Evolutionary conservation across 2,113 vertebrate genomes (phyloP).

Genomic region (Pseudorectes ferrugineus): DNA sequence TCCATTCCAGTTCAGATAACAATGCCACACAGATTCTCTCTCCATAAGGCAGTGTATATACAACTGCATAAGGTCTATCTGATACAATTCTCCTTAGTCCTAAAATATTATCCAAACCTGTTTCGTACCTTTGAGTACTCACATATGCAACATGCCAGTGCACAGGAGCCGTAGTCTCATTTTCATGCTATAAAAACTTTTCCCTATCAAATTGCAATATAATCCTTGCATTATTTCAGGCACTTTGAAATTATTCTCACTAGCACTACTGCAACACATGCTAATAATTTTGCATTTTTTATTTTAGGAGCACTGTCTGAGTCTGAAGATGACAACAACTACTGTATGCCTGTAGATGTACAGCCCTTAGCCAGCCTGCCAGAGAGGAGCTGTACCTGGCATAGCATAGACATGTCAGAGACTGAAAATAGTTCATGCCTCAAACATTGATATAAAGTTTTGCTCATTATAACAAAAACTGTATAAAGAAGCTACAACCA

Average conservation of each 20-base stretch:
- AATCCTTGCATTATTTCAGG: not conserved
- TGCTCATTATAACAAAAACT: no score
- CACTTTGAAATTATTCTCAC: not conserved
- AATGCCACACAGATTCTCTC: not conserved
- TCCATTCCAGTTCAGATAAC: not conserved
- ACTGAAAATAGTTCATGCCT: no score
- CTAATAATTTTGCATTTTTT: not conserved
- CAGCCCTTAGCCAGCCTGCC: not conserved
- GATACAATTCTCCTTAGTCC: not conserved
- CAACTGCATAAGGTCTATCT: not conserved
- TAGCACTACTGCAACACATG: not conserved
- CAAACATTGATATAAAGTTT: no score
- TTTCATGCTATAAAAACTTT: not conserved
- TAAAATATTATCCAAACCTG: not conserved
- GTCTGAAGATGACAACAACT: not conserved
- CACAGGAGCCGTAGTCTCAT: not conserved
- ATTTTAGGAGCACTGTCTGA: not conserved
- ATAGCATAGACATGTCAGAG: not conserved
- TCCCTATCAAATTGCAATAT: not conserved
- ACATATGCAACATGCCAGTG: no score
- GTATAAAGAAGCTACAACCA: no score
- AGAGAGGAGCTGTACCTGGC: not conserved
- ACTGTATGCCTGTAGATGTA: accelerated
- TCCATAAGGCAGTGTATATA: not conserved
- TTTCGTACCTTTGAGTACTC: not conserved